Evolutionary conservation across 2,113 vertebrate species (phyloP).

Genomic region (Procavia capensis): DNA sequence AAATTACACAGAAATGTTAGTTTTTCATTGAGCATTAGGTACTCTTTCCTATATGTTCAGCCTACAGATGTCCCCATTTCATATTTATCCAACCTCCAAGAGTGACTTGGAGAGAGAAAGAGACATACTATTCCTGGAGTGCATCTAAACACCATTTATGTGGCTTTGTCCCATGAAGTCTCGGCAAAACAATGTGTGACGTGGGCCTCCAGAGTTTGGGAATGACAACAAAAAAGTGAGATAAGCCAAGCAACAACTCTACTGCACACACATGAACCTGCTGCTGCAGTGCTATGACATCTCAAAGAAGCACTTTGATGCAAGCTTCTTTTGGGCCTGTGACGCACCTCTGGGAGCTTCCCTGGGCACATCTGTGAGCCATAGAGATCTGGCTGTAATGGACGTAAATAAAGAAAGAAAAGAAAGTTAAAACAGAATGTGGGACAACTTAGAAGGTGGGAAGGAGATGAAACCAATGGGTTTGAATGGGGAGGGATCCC

Average conservation of each 20-base stretch:
- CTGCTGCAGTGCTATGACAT: slow-evolving; percentile 90
- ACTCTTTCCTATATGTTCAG: slow-evolving; percentile 80
- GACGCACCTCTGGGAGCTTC: slow-evolving; percentile 93
- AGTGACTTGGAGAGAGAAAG: slow-evolving; percentile 51
- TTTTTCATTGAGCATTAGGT: slow-evolving; percentile 77
- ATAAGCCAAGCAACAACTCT: slow-evolving; percentile 91
- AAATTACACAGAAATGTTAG: slow-evolving; percentile 48
- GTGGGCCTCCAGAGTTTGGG: slow-evolving; percentile 87
- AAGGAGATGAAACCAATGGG: slow-evolving; percentile 86
- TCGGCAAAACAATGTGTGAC: slow-evolving; percentile 87
- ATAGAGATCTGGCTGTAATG: slow-evolving; percentile 93
- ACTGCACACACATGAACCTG: slow-evolving; percentile 91
- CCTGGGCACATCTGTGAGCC: slow-evolving; percentile 93
- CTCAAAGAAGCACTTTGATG: slow-evolving; percentile 91
- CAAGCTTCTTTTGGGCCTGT: slow-evolving; percentile 91
- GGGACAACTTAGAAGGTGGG: slow-evolving; percentile 90
- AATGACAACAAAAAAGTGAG: slow-evolving; percentile 86
- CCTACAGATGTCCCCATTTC: slow-evolving; percentile 72
- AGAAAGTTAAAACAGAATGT: slow-evolving; percentile 94
- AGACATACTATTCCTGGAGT: slow-evolving; percentile 65
- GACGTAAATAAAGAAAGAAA: slow-evolving; percentile 94
- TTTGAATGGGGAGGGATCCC: slow-evolving; percentile 81
- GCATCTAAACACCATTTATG: slow-evolving; percentile 74
- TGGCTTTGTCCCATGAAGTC: slow-evolving; percentile 78
- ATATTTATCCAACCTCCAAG: slow-evolving; percentile 77